A percentile compares a stretch with the other conserved stretches of the same genome.
Evolutionary conservation across 92 coral and sea anemone genomes (phyloP).

Genomic region (Parazoanthus swiftii): DNA sequence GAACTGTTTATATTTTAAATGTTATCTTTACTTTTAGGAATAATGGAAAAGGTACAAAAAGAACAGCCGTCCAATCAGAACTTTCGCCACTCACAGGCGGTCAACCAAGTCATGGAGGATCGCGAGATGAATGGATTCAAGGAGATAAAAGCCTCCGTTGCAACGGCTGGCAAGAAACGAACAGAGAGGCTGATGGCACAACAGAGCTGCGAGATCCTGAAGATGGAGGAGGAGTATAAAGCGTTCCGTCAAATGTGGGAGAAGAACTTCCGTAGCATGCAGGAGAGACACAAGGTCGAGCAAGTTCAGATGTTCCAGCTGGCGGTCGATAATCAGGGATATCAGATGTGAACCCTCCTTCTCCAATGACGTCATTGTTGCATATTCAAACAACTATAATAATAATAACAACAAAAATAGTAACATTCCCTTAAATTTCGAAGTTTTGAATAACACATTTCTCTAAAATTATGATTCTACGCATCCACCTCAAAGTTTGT

Average conservation of each 20-base stretch:
- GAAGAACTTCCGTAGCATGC: slow-evolving; percentile 59
- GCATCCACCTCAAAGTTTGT: no score
- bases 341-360: slow-evolving; percentile 43
- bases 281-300: slow-evolving; percentile 73
- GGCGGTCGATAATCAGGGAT: slow-evolving; percentile 61
- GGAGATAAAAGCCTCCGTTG: not conserved
- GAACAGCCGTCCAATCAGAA: not conserved
- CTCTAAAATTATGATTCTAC: no score
- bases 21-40: not conserved
- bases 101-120: not conserved
- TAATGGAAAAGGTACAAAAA: not conserved
- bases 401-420: no score
- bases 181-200: slow-evolving; percentile 70
- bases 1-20: not conserved
- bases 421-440: no score
- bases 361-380: no score
- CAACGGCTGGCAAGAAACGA: slow-evolving; percentile 15
- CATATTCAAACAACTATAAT: no score
- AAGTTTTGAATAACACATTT: no score
- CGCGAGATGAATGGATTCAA: not conserved
- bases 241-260: slow-evolving; percentile 73
- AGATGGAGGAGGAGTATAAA: slow-evolving; percentile 68
- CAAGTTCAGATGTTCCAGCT: slow-evolving; percentile 67
- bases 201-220: slow-evolving; percentile 64
- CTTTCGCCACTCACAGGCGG: not conserved